Conservation (phyloP, 2,797 vertebrate species). For the Meda fulgida region DNA sequence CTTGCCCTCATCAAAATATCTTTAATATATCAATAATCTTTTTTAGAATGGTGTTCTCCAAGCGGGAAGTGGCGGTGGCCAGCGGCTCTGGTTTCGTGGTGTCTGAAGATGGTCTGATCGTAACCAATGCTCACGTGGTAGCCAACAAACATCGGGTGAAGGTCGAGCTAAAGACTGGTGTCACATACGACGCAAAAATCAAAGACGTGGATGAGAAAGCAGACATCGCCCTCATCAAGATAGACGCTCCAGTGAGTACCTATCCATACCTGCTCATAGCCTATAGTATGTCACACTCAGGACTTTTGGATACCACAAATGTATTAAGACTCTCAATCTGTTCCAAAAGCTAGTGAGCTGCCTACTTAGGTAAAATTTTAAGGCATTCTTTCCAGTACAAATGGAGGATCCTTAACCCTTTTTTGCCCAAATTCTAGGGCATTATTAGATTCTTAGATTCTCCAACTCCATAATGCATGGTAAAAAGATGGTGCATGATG, state of each 20-base stretch:
- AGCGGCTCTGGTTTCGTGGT: constrained; percentile 94
- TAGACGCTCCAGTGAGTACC: constrained; percentile 86
- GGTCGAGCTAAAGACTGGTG: constrained; percentile 94
- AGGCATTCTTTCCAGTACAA: not conserved
- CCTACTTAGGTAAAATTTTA: not conserved
- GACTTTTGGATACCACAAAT: not conserved
- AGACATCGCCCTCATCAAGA: constrained; percentile 96
- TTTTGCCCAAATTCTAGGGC: not conserved
- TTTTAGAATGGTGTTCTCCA: constrained; percentile 84
- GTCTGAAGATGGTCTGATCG: constrained; percentile 93
- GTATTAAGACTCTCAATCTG: not conserved
- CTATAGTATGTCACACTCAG: not conserved
- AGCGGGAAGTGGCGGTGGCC: constrained; percentile 92
- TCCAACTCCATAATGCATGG: not conserved
- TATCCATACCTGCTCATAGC: too few relatives aligned
- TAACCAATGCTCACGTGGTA: constrained; percentile 96
- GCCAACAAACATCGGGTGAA: constrained; percentile 94
- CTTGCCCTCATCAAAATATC: not conserved
- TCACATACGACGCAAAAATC: constrained; percentile 91
- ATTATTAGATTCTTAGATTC: not conserved
- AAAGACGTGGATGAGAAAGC: constrained; percentile 95
- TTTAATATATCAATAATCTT: not conserved
- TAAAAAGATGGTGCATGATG: not conserved
- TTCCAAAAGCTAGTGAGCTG: not conserved
- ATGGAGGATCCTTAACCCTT: not conserved